phyloP scores from a whole-genome alignment of 2,797 vertebrate genomes.

The Girardinus metallicus region DNA sequence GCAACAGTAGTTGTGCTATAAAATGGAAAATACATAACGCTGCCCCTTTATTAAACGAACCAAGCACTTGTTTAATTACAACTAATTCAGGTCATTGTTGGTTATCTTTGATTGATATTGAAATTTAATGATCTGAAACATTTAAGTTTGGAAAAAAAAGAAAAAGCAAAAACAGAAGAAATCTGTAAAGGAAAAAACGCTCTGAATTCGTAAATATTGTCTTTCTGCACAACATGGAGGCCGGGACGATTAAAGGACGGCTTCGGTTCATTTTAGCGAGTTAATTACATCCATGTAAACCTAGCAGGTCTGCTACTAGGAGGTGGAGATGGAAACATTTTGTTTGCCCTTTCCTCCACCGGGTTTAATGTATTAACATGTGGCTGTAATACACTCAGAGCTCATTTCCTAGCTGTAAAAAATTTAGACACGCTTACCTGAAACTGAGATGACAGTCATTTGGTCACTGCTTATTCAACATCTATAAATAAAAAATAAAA shows the following conservation, averaged over 20 bases:
- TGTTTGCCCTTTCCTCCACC: slow-evolving; percentile 36
- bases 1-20: too few species aligned
- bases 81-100: background rate
- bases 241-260: background rate
- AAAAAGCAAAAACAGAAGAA: background rate
- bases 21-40: background rate
- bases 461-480: background rate
- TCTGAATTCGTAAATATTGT: background rate
- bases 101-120: background rate
- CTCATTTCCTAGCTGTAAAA: background rate
- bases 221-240: background rate
- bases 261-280: background rate
- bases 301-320: background rate
- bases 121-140: background rate
- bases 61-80: background rate
- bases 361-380: slow-evolving; percentile 10
- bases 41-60: background rate
- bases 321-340: slow-evolving; percentile 2
- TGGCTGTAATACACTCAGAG: background rate
- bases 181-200: background rate
- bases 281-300: background rate
- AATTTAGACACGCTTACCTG: background rate
- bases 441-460: background rate
- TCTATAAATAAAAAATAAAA: background rate
- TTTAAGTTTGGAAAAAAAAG: background rate